Conservation (phyloP, 2,797 vertebrate genomes). For the Salmo trutta region DNA sequence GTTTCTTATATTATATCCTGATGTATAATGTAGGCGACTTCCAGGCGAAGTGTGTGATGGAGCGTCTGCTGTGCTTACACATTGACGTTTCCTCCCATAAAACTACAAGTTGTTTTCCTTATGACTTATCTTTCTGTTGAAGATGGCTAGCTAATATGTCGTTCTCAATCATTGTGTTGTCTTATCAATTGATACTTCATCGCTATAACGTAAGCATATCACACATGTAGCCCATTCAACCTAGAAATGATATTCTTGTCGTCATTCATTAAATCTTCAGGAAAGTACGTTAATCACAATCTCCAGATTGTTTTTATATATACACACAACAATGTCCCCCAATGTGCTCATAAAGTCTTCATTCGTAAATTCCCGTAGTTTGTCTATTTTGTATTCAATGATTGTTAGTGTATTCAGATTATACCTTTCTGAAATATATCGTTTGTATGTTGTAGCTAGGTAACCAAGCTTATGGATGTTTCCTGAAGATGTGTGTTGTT, state of each 20-base stretch:
- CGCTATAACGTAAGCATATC: not conserved
- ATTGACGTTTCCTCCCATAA: not conserved
- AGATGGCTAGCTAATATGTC: not conserved
- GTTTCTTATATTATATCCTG: not conserved
- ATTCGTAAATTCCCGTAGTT: not conserved
- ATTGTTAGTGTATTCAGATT: not conserved
- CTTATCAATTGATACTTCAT: not conserved
- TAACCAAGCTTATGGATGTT: not conserved
- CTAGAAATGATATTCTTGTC: not conserved
- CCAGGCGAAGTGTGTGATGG: not conserved
- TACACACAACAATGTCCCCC: not conserved
- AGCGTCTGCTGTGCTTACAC: not conserved
- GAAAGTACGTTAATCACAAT: not conserved
- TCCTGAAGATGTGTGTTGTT: not conserved
- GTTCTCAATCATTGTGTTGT: not conserved
- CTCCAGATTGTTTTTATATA: not conserved
- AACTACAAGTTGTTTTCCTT: not conserved
- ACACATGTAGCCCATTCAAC: not conserved
- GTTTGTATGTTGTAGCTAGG: not conserved
- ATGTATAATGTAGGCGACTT: not conserved
- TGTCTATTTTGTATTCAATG: not conserved
- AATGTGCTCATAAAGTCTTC: not conserved
- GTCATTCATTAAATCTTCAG: conserved; percentile 4
- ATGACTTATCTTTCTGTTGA: not conserved
- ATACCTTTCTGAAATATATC: not conserved